Percentiles rank a stretch among this genome's conserved stretches.
Evolutionary conservation across 2,113 vertebrate genomes (phyloP).

Genomic region (Scortum barcoo): DNA sequence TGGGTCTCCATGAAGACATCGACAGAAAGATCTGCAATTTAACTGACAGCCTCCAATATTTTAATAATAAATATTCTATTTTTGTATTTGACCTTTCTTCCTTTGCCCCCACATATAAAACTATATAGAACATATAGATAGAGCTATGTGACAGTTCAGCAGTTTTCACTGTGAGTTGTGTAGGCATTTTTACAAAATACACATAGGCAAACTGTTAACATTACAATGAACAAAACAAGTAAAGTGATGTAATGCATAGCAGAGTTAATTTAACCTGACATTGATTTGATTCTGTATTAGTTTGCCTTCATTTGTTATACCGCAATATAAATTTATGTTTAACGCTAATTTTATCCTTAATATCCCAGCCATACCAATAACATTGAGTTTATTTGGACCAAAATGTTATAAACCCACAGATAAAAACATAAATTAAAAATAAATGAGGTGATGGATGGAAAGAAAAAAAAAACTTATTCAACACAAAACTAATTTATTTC

Average conservation of each 20-base stretch:
- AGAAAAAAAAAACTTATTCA: conserved; percentile 31
- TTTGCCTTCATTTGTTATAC: neutral
- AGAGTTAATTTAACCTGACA: neutral
- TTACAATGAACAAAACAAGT: neutral
- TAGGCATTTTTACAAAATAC: too few species aligned
- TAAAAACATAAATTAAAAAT: neutral
- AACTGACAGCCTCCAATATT: neutral
- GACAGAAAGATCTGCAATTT: neutral
- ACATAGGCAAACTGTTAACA: neutral
- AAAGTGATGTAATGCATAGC: neutral
- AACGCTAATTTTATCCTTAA: too few species aligned
- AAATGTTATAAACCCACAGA: neutral
- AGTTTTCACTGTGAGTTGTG: too few species aligned
- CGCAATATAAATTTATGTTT: neutral
- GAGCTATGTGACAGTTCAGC: too few species aligned
- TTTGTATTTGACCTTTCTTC: neutral
- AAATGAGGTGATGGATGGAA: neutral
- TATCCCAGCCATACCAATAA: neutral
- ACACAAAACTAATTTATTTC: conserved; percentile 76
- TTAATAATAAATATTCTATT: conserved; percentile 32
- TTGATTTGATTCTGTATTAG: neutral
- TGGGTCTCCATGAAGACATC: neutral
- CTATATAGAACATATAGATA: too few species aligned
- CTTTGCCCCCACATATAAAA: too few species aligned
- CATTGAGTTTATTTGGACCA: neutral